phyloP scores from a whole-genome alignment of 2,888 invertebrate genomes.

The Sphaeridia pumilis region DNA sequence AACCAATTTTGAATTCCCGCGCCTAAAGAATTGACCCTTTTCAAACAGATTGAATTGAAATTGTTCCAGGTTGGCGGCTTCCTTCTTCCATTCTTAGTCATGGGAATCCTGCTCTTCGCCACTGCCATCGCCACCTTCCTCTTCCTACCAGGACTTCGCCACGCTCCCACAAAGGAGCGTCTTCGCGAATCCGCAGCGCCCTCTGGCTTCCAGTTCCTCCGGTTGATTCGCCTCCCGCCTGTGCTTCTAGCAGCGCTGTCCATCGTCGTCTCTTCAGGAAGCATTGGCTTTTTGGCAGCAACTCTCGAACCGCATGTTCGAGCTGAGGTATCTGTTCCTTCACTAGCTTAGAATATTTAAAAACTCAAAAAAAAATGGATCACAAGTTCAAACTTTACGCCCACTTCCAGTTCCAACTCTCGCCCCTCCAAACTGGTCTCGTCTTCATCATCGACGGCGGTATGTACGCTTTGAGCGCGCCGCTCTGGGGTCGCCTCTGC shows the following conservation, averaged over 20 bases:
- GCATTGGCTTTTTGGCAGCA: constrained; percentile 77
- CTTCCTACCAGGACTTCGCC: constrained; percentile 38
- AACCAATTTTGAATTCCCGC: neutral
- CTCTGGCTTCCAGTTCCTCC: constrained; percentile 43
- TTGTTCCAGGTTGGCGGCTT: constrained; percentile 39
- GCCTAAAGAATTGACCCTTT: neutral
- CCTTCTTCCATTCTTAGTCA: constrained; percentile 40
- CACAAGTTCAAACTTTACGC: neutral
- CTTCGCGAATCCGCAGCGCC: neutral
- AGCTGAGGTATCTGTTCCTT: constrained; percentile 37
- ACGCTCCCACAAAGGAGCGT: neutral
- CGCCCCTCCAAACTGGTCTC: constrained; percentile 36
- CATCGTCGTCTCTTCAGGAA: constrained; percentile 64
- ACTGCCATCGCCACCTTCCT: constrained; percentile 38
- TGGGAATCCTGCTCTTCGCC: constrained; percentile 39
- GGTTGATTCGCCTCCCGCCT: constrained; percentile 59
- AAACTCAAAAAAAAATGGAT: neutral
- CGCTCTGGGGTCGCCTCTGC: constrained; percentile 66
- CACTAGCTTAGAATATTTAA: neutral
- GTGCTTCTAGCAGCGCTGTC: constrained; percentile 57
- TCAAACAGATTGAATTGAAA: too few species aligned
- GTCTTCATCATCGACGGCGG: constrained; percentile 55
- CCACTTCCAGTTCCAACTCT: constrained; percentile 31
- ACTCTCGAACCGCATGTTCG: constrained; percentile 76
- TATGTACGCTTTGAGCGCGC: constrained; percentile 38